These are phyloP conservation scores for Podilymbus podiceps DNA, from an alignment of 2,113 vertebrate genomes.

Conservation along the genomic window DNA sequence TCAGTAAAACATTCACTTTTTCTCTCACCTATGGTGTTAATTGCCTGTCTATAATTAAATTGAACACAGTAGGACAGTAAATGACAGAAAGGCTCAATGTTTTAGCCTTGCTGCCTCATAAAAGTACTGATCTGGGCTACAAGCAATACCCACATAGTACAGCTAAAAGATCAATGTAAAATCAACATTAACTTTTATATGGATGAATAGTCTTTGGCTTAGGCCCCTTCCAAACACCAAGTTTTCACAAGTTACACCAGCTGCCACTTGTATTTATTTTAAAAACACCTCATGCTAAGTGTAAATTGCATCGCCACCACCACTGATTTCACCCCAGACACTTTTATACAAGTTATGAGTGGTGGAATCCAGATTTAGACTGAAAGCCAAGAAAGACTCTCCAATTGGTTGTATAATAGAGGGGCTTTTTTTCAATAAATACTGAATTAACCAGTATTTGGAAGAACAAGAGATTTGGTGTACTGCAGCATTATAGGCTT, in stretches of 20 bases:
- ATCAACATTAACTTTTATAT: conserved; percentile 16
- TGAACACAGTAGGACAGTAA: conserved; percentile 23
- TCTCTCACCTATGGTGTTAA: conserved; percentile 18
- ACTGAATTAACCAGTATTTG: neutral
- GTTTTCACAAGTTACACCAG: conserved; percentile 29
- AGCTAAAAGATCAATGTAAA: conserved; percentile 38
- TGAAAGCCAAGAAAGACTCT: conserved; percentile 1
- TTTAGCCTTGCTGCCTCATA: neutral
- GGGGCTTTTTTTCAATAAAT: neutral
- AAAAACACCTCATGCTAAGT: conserved; percentile 42
- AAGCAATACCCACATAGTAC: neutral
- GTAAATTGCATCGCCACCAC: neutral
- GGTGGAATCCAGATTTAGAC: neutral
- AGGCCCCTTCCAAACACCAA: neutral
- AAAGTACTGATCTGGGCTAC: neutral
- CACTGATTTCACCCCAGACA: conserved; percentile 23
- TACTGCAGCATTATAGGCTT: neutral
- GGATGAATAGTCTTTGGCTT: conserved; percentile 4
- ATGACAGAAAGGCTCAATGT: neutral
- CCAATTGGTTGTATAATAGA: neutral
- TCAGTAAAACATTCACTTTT: neutral
- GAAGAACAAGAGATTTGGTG: neutral
- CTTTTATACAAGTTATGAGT: neutral
- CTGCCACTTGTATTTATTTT: conserved; percentile 49
- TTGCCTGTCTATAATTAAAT: neutral